Evolutionary conservation across 2,113 vertebrate species (phyloP).

Genomic region (Nettapus auritus): DNA sequence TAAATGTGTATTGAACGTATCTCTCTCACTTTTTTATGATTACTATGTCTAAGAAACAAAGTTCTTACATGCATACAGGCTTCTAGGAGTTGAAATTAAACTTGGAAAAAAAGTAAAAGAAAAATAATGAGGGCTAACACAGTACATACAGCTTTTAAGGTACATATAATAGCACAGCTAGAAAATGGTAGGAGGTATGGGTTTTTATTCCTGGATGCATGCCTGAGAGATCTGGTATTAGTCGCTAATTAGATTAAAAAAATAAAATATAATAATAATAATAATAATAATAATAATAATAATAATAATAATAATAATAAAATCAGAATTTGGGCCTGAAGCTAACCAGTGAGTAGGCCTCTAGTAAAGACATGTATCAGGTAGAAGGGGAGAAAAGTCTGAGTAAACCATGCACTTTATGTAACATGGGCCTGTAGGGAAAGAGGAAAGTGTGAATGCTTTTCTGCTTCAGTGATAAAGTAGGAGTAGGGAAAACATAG

Average conservation of each 20-base stretch:
- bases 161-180: not conserved
- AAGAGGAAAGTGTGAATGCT: not conserved
- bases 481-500: not conserved
- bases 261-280: too few relatives aligned
- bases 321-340: not conserved
- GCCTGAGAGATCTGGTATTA: not conserved
- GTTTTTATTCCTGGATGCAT: not conserved
- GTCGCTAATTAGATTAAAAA: not conserved
- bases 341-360: not conserved
- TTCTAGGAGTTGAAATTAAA: not conserved
- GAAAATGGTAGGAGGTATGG: not conserved
- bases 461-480: not conserved
- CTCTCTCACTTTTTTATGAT: not conserved
- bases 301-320: too few relatives aligned
- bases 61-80: not conserved
- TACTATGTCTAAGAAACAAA: not conserved
- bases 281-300: too few relatives aligned
- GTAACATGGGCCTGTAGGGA: not conserved
- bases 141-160: not conserved
- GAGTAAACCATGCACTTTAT: not conserved
- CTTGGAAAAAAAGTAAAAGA: not conserved
- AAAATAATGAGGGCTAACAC: not conserved
- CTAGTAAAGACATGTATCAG: not conserved
- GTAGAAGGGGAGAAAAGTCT: not conserved
- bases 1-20: not conserved